Percentiles rank a stretch among this genome's conserved stretches.
Evolutionary conservation across 1,140 invertebrate species (phyloP).

Genomic region (Centruroides vittatus): DNA sequence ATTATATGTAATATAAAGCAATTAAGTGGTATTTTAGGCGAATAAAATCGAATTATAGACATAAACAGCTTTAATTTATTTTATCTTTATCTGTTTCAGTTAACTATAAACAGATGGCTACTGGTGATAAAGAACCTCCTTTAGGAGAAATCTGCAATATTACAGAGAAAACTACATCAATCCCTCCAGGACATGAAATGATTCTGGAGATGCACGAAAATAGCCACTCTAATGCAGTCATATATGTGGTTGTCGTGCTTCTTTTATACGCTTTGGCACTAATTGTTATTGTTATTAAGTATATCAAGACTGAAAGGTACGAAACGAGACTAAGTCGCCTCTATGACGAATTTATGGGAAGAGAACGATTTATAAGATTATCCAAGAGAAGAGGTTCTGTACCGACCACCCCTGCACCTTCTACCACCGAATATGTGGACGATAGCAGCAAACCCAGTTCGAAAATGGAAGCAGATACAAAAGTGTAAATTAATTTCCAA

Average conservation of each 20-base stretch:
- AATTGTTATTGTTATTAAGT: constrained; percentile 11
- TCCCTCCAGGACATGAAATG: constrained; percentile 3
- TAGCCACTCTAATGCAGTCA: constrained; percentile 13
- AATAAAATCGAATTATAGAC: too few species aligned
- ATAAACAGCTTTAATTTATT: too few species aligned
- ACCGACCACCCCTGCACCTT: constrained; percentile 1
- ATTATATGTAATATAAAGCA: too few species aligned
- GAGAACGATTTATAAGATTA: constrained; percentile 11
- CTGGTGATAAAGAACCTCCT: too few species aligned
- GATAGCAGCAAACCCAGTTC: neutral
- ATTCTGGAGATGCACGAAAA: constrained; percentile 18
- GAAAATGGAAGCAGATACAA: too few species aligned
- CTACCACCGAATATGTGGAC: neutral
- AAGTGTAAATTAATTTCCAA: too few species aligned
- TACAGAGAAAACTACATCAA: too few species aligned
- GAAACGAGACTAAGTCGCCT: constrained; percentile 11
- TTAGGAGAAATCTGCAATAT: too few species aligned
- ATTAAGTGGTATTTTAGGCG: too few species aligned
- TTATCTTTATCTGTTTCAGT: too few species aligned
- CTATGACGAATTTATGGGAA: constrained; percentile 16
- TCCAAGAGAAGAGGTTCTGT: constrained; percentile 8
- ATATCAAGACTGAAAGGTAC: constrained; percentile 12
- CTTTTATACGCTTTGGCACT: constrained; percentile 16
- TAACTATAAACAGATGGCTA: too few species aligned
- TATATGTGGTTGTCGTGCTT: constrained; percentile 16